phyloP scores from a whole-genome alignment of 2,797 vertebrate genomes.

The Clamator glandarius region DNA sequence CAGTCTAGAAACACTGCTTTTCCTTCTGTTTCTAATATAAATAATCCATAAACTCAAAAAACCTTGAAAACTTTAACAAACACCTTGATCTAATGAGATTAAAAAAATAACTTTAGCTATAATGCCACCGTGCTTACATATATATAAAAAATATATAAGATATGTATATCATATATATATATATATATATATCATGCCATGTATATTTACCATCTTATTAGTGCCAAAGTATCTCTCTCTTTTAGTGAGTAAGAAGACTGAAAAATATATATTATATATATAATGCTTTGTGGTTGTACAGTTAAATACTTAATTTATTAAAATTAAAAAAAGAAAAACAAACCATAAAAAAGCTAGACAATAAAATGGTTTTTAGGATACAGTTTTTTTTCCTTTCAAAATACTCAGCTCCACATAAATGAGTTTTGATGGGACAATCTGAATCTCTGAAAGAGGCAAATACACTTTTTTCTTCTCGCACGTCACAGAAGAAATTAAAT shows the following conservation, averaged over 20 bases:
- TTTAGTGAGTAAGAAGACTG: too few species aligned
- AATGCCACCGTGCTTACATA: neutral
- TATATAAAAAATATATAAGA: neutral
- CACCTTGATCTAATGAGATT: neutral
- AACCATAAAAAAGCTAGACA: neutral
- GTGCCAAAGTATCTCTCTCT: neutral
- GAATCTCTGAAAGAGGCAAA: neutral
- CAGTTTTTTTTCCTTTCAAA: neutral
- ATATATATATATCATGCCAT: too few species aligned
- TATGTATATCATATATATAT: neutral
- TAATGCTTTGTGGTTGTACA: neutral
- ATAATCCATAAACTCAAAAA: neutral
- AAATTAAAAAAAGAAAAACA: neutral
- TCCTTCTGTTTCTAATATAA: neutral
- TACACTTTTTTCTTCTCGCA: neutral
- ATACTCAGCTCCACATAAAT: neutral
- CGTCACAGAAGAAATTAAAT: neutral
- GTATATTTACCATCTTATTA: neutral
- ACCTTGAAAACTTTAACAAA: neutral
- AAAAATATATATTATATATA: too few species aligned
- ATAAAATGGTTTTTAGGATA: neutral
- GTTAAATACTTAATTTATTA: slow-evolving; percentile 1
- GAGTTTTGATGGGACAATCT: neutral
- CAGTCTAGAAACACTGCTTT: neutral
- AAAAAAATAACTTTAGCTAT: neutral